Evolutionary conservation across 1,140 invertebrate genomes (phyloP), one percentile per base, ranked within the genome.

Genomic region (Papilio helenus): DNA sequence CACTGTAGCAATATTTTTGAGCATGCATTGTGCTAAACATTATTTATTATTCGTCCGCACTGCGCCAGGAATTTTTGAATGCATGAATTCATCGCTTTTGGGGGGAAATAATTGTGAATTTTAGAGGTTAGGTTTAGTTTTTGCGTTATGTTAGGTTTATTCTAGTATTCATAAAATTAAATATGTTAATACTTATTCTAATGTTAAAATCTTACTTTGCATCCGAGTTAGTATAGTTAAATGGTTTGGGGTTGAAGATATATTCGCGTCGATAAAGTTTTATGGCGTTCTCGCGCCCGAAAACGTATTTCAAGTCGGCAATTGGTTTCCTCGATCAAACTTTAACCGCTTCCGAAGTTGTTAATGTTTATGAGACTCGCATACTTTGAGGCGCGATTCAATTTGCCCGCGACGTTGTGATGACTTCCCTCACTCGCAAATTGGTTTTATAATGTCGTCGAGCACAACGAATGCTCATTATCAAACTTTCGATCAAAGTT

Each of bases 311-410:
- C 58, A 61, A 58, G 55, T 65, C 76, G 55, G 76, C 76, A 77
- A 77, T 65, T 65, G 76, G 55, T 65, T 77, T 65, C 34, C 76
- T 65, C 55, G 34, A 77, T 77, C 58, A 77, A 76, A 77, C 76
- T 77, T 77, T 77, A 77, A 77, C 76, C 76, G 58, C 55, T 77
- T 65, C 76, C 76, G 34, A 77, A 77, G 55, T 77, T 77, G 76
- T 77, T 77, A 76, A 77, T 77, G 76, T 77, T 77, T 77, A 77
- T 77, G 76, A 77, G 39, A 61, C 39, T 58, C 76, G 58, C 58
- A 58, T 76, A 55, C 34, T 61, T 23, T 34, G 74, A 74, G 39
- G 26, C 76, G 55, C 42, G 76, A 61, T 77, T 61, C 76, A 77
- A 77, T 77, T 77, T 77, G 58, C 42, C 34, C 55, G n/a, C 58